Conservation (phyloP, 1,140 invertebrate species). For the Dendrolimus kikuchii region DNA sequence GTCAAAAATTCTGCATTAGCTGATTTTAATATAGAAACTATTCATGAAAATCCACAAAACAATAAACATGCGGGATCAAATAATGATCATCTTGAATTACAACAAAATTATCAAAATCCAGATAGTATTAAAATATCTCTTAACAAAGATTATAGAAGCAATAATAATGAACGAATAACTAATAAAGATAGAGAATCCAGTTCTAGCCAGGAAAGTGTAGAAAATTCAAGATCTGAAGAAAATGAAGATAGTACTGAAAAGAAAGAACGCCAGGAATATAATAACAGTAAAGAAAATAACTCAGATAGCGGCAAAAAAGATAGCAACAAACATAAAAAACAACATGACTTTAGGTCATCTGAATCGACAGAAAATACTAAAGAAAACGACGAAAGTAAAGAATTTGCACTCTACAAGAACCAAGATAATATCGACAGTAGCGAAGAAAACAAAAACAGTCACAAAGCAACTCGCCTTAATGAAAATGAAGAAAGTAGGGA, state of each 20-base stretch:
- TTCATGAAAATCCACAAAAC: constrained; percentile 16
- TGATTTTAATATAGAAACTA: constrained; percentile 53
- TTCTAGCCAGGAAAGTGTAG: constrained; percentile 12
- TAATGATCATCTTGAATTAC: not conserved
- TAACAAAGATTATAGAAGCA: constrained; percentile 2
- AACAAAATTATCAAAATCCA: not conserved
- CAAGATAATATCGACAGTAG: too few relatives aligned
- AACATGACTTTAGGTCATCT: not conserved
- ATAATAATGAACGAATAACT: constrained; percentile 4
- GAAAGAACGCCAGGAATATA: constrained; percentile 12
- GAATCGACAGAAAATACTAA: constrained; percentile 6
- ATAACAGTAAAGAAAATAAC: constrained; percentile 16
- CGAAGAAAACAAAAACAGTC: not conserved
- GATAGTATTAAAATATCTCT: too few relatives aligned
- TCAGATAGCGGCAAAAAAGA: constrained; percentile 21
- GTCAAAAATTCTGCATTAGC: constrained; percentile 39
- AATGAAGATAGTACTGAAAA: constrained; percentile 15
- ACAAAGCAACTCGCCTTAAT: not conserved
- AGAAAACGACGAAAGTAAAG: constrained; percentile 6
- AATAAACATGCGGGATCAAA: not conserved
- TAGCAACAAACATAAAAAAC: not conserved
- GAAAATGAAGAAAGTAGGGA: not conserved
- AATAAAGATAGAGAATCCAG: constrained; percentile 10
- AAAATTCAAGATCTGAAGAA: constrained; percentile 10
- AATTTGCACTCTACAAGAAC: constrained; percentile 1